phyloP scores from a whole-genome alignment of 2,113 vertebrate genomes.

The Telmatochromis sp. region DNA sequence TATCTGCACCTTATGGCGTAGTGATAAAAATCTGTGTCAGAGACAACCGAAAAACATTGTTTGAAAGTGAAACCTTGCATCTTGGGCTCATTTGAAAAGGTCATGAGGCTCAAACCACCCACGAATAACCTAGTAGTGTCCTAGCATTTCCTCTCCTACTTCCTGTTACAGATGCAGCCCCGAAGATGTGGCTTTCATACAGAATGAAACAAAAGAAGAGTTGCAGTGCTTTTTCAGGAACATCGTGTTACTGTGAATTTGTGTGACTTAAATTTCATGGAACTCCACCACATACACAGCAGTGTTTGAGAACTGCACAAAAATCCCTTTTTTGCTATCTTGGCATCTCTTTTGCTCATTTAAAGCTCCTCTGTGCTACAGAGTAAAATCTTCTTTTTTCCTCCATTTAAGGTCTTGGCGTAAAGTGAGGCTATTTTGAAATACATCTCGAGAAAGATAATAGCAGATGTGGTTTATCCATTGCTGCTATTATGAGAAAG shows the following conservation, averaged over 20 bases:
- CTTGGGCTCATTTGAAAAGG: constrained; percentile 7
- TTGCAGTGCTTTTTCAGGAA: not conserved
- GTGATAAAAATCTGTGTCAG: constrained; percentile 24
- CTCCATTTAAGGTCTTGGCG: not conserved
- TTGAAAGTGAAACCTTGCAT: constrained; percentile 19
- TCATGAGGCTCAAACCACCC: constrained; percentile 11
- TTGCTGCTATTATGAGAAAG: not conserved
- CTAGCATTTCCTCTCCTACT: constrained; percentile 11
- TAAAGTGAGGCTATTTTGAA: not conserved
- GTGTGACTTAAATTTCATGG: not conserved
- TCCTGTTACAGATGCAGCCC: constrained; percentile 14
- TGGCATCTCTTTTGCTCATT: not conserved
- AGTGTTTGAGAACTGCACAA: not conserved
- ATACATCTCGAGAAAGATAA: not conserved
- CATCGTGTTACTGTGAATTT: not conserved
- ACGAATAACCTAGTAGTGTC: constrained; percentile 2
- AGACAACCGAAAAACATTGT: not conserved
- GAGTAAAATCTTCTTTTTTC: not conserved
- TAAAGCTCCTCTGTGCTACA: not conserved
- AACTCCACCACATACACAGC: not conserved
- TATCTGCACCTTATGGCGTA: not conserved
- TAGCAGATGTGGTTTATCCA: constrained; percentile 2
- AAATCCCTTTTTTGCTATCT: not conserved
- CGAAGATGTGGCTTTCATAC: not conserved
- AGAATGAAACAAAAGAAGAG: not conserved